Conservation (phyloP, 2,888 invertebrate genomes). For the Prostheceraeus crozeri region DNA sequence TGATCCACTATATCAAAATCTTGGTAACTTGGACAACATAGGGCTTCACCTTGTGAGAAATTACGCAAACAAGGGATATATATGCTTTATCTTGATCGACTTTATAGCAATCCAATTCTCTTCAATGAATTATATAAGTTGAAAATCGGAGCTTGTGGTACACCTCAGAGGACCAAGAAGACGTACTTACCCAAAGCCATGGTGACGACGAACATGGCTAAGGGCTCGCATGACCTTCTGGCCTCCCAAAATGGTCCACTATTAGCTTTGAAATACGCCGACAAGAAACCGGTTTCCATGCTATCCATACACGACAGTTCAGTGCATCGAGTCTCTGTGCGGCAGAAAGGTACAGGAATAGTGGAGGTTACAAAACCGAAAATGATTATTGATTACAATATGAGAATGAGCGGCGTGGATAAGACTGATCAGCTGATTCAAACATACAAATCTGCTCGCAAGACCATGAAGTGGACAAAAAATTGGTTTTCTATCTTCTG, state of each 20-base stretch:
- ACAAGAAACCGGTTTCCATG: conserved; percentile 14
- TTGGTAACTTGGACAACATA: neutral
- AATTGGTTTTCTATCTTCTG: conserved; percentile 22
- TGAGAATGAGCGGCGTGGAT: conserved; percentile 13
- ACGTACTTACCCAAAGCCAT: conserved; percentile 10
- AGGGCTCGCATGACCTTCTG: neutral
- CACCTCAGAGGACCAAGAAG: neutral
- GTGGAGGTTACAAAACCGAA: conserved; percentile 8
- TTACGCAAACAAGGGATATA: conserved; percentile 10
- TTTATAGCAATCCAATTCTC: conserved; percentile 14
- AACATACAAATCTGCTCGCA: conserved; percentile 1
- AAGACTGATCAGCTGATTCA: conserved; percentile 12
- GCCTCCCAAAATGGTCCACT: conserved; percentile 3
- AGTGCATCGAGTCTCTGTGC: neutral
- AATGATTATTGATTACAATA: conserved; percentile 10
- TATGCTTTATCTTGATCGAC: conserved; percentile 8
- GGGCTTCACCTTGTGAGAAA: neutral
- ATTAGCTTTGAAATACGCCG: conserved; percentile 7
- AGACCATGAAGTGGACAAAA: conserved; percentile 21
- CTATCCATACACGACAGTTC: conserved; percentile 9
- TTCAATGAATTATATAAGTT: conserved; percentile 12
- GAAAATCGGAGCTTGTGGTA: conserved; percentile 11
- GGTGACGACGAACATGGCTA: conserved; percentile 4
- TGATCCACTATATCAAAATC: neutral
- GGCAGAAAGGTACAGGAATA: conserved; percentile 11